phyloP scores from a whole-genome alignment of 2,797 vertebrate species.

The Leptoclinus maculatus region DNA sequence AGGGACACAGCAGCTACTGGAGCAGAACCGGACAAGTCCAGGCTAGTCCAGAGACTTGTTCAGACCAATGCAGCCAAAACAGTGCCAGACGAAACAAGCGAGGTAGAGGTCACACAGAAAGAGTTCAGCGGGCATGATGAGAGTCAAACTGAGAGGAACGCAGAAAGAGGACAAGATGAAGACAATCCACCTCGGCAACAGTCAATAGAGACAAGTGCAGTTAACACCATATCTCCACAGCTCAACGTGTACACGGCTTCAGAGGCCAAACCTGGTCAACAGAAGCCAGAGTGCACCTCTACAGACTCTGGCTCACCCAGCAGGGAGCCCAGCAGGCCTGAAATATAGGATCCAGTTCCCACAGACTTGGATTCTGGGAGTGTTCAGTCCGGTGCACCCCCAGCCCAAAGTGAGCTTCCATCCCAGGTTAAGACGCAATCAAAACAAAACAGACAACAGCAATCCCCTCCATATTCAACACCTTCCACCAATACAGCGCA shows the following conservation, averaged over 20 bases:
- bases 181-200: slow-evolving; percentile 27
- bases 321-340: neutral
- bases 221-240: slow-evolving; percentile 2
- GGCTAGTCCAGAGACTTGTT: slow-evolving; percentile 20
- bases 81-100: slow-evolving; percentile 35
- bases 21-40: slow-evolving; percentile 33
- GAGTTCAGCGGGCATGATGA: slow-evolving; percentile 21
- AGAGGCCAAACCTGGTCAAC: slow-evolving; percentile 32
- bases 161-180: slow-evolving; percentile 20
- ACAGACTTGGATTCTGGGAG: neutral
- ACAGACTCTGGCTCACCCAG: slow-evolving; percentile 18
- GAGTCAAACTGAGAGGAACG: slow-evolving; percentile 20
- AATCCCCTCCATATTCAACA: slow-evolving; percentile 24
- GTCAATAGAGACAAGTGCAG: slow-evolving; percentile 27
- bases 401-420: slow-evolving; percentile 23
- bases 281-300: slow-evolving; percentile 29
- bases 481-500: slow-evolving; percentile 7
- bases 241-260: slow-evolving; percentile 27
- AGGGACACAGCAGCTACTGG: slow-evolving; percentile 6
- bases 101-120: slow-evolving; percentile 22
- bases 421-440: slow-evolving; percentile 13
- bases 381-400: neutral
- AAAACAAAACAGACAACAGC: slow-evolving; percentile 28
- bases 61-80: slow-evolving; percentile 36
- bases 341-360: slow-evolving; percentile 24